Base-by-base conservation (phyloP, 1,140 invertebrate species). In the Dolichoris vasculosae region DNA sequence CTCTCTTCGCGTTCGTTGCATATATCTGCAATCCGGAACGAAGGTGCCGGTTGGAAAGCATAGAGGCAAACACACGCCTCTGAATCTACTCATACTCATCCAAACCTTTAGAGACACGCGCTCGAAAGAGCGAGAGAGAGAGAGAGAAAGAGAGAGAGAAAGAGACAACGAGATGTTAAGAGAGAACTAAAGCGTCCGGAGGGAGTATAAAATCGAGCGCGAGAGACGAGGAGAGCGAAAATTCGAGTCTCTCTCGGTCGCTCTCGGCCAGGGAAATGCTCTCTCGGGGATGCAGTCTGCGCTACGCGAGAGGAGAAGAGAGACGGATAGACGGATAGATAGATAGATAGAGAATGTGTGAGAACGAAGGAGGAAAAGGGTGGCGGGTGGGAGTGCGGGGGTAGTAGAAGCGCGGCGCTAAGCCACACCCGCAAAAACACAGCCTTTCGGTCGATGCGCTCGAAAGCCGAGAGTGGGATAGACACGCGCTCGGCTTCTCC, bases 351-450 rank as follows among this genome's bases (percentile, higher is more conserved):
- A 32, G 30, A 6, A 46, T 35, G 75, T 35, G 67, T 13, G 76
- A 38, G 30, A 46, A 40, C 40, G 26, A 23, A 23, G 20, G 0
- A 20, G 32, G 40, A 40, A 15, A 38, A 23, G 20, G 23, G 23
- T 38, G 38, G 35, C 0, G 83, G 75, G 86, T 26, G 73, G 26
- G 67, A 0, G 46, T 15, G 46, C 30, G 40, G 67, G 30, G n/a
- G 82, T 55, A 82, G 79, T 81, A 77, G 83, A 51, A 85, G 63
- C 76, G 71, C 84, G 46, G 89, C 88, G 90, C 90, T 92, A 92
- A 91, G 91, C 91, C 91, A 92, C 91, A 92, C 91, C 91, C 91
- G 91, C 91, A 92, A 92, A 92, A 92, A 92, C 91, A 92, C 76
- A 80, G 91, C 91, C 91, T 91, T 89, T 87, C 84, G 84, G 84